phyloP scores from a whole-genome alignment of 2,888 invertebrate genomes.

The Brenthis hecate region DNA sequence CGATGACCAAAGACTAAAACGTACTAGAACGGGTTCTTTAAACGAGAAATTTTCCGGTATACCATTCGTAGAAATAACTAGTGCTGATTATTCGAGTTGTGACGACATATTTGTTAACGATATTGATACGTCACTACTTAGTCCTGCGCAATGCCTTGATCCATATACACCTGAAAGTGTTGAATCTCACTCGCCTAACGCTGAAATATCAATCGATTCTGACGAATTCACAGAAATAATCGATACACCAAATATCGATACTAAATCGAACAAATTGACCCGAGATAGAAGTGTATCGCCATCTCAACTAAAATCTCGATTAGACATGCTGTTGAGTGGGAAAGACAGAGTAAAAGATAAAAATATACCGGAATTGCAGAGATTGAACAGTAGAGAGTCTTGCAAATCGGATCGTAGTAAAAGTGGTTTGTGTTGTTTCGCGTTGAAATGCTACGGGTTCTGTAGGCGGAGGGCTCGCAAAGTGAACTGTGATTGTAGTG shows the following conservation, averaged over 20 bases:
- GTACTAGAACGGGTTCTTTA: slow-evolving; percentile 62
- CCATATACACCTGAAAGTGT: slow-evolving; percentile 93
- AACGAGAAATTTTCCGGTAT: slow-evolving; percentile 65
- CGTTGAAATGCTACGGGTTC: slow-evolving; percentile 72
- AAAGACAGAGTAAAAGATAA: slow-evolving; percentile 44
- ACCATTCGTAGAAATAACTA: slow-evolving; percentile 77
- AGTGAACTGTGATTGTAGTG: slow-evolving; percentile 62
- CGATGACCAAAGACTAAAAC: slow-evolving; percentile 50
- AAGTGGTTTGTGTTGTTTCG: slow-evolving; percentile 68
- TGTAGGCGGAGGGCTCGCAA: slow-evolving; percentile 65
- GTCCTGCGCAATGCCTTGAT: slow-evolving; percentile 76
- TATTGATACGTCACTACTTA: slow-evolving; percentile 76
- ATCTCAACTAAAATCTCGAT: slow-evolving; percentile 83
- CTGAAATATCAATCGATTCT: slow-evolving; percentile 64
- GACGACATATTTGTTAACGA: slow-evolving; percentile 79
- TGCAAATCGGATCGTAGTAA: slow-evolving; percentile 65
- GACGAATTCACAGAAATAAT: slow-evolving; percentile 59
- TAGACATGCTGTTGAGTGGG: slow-evolving; percentile 72
- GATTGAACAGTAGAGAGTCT: slow-evolving; percentile 68
- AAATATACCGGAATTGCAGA: slow-evolving; percentile 54
- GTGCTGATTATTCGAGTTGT: slow-evolving; percentile 69
- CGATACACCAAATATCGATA: slow-evolving; percentile 52
- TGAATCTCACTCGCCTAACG: slow-evolving; percentile 88
- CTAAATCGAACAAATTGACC: slow-evolving; percentile 49
- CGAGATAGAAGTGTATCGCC: slow-evolving; percentile 83